Base-by-base conservation (phyloP, 2,888 invertebrate genomes). In the Halocaridina rubra region DNA sequence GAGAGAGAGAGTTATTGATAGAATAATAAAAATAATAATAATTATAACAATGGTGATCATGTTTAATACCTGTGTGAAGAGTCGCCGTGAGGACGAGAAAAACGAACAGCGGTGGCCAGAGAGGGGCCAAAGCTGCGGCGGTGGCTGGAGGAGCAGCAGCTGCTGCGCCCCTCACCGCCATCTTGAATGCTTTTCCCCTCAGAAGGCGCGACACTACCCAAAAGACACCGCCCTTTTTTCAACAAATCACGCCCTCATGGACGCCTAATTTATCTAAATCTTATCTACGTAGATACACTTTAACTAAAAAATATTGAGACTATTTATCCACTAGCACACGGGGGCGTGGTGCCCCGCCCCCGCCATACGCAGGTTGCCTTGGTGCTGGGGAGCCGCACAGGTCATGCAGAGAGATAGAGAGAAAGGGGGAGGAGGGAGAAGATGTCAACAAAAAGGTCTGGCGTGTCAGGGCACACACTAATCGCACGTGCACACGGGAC, bases 381-480 rank as follows among this genome's bases (percentile, higher is more conserved):
- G 69, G 82, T 71, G 82, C 71, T 82, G 82, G 77, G 77, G 82
- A 71, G 77, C 77, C 76, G 71, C 77, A 82, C 82, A 67, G 82
- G 82, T 76, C 82, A 82, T 82, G 77, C 77, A 82, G 82, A 77
- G 82, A 57, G 76, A 76, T 57, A 69, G 76, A n/a, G n/a, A n/a
- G n/a, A n/a, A n/a, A n/a, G 77, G 81, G 81, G 29, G 76, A 46
- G 53, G n/a, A n/a, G n/a, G n/a, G n/a, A n/a, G n/a, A n/a, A n/a
- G n/a, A n/a, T n/a, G n/a, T n/a, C n/a, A n/a, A n/a, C n/a, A n/a
- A n/a, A n/a, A n/a, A n/a, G n/a, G n/a, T n/a, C n/a, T n/a, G n/a
- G n/a, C n/a, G n/a, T n/a, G n/a, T n/a, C n/a, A n/a, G n/a, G n/a
- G n/a, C n/a, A n/a, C n/a, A n/a, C n/a, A n/a, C n/a, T n/a, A n/a